Evolutionary conservation across 92 coral and sea anemone genomes (phyloP).

Genomic region (Bergia sp.): DNA sequence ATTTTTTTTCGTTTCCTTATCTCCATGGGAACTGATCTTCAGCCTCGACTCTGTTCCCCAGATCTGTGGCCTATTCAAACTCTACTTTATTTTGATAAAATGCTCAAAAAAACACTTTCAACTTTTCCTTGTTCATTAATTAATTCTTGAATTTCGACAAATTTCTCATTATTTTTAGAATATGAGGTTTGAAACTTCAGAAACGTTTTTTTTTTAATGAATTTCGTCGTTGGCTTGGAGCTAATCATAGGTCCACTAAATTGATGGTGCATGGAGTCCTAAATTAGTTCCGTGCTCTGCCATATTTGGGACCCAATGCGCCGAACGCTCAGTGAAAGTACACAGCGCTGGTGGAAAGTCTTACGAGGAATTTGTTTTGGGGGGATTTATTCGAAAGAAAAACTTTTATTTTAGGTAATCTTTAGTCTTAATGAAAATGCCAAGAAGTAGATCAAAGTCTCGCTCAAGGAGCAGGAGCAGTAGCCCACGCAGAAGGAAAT

Average conservation of each 20-base stretch:
- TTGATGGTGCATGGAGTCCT: not conserved
- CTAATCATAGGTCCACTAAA: constrained; percentile 15
- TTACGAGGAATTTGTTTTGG: not conserved
- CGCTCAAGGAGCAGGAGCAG: constrained; percentile 93
- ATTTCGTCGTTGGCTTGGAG: not conserved
- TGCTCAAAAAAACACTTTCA: not conserved
- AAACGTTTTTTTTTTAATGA: too few species aligned
- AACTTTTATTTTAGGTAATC: constrained; percentile 2
- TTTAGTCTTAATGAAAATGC: constrained; percentile 56
- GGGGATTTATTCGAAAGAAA: not conserved
- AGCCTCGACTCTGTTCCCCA: constrained; percentile 55
- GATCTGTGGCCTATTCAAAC: not conserved
- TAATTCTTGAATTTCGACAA: not conserved
- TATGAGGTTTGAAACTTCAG: not conserved
- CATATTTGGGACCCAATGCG: constrained; percentile 2
- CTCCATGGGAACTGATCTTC: constrained; percentile 81
- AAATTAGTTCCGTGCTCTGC: not conserved
- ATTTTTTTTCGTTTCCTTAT: constrained; percentile 57
- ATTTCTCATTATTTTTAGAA: not conserved
- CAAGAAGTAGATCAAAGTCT: constrained; percentile 90
- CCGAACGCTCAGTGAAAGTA: constrained; percentile 44
- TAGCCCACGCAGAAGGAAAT: constrained; percentile 85
- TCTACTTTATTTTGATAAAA: not conserved
- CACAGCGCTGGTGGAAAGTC: not conserved
- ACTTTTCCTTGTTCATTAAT: not conserved